phyloP scores from a whole-genome alignment of 2,888 invertebrate species.

The Ormyrus thymus region DNA sequence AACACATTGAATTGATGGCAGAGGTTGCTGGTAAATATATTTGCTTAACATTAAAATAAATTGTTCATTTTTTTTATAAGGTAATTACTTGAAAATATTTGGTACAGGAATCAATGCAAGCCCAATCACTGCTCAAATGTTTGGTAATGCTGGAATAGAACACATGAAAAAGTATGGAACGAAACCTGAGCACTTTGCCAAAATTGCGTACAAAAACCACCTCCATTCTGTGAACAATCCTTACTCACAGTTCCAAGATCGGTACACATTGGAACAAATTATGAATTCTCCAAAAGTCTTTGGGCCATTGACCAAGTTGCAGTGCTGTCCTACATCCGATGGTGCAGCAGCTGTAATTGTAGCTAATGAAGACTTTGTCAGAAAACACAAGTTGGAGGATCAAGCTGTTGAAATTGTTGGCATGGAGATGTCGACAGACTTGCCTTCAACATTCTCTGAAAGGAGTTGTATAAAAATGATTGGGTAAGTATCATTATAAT shows the following conservation, averaged over 20 bases:
- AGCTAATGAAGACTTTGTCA: slow-evolving; percentile 94
- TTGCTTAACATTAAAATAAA: not conserved
- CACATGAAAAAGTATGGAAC: slow-evolving; percentile 98
- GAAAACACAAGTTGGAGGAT: slow-evolving; percentile 85
- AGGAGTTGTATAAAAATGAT: slow-evolving; percentile 87
- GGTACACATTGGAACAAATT: slow-evolving; percentile 94
- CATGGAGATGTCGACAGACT: slow-evolving; percentile 97
- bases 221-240: slow-evolving; percentile 97
- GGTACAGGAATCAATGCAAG: slow-evolving; percentile 80
- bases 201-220: slow-evolving; percentile 98
- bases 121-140: slow-evolving; percentile 95
- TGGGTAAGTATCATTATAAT: slow-evolving; percentile 65
- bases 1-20: slow-evolving; percentile 89
- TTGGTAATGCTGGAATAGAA: slow-evolving; percentile 96
- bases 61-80: not conserved
- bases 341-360: slow-evolving; percentile 96
- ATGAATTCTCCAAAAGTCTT: slow-evolving; percentile 90
- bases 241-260: slow-evolving; percentile 95
- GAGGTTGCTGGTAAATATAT: slow-evolving; percentile 81
- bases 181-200: slow-evolving; percentile 94
- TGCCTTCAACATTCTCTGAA: slow-evolving; percentile 88
- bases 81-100: not conserved
- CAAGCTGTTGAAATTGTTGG: slow-evolving; percentile 97
- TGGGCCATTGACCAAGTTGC: slow-evolving; percentile 95
- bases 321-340: slow-evolving; percentile 99